phyloP scores from a whole-genome alignment of 2,888 invertebrate genomes.

The Oxytorus armatus region DNA sequence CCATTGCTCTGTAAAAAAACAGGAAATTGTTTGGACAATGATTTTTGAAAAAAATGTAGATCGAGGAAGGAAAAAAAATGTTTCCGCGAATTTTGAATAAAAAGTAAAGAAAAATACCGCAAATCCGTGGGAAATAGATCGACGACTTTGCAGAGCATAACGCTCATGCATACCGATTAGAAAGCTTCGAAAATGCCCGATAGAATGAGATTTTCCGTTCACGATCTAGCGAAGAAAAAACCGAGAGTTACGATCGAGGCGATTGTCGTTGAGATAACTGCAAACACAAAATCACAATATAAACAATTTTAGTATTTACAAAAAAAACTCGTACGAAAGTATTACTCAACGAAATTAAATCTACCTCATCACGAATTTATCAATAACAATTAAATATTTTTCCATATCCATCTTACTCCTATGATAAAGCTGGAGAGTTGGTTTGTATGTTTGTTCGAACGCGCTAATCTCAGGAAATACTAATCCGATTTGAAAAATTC shows the following conservation, averaged over 20 bases:
- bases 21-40: neutral
- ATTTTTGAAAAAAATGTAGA: neutral
- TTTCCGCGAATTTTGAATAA: too few species aligned
- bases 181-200: slow-evolving; percentile 92
- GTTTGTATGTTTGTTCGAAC: too few species aligned
- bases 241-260: slow-evolving; percentile 90
- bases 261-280: slow-evolving; percentile 90
- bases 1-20: slow-evolving; percentile 88
- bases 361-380: too few species aligned
- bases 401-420: too few species aligned
- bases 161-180: slow-evolving; percentile 91
- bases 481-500: too few species aligned
- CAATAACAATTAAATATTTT: too few species aligned
- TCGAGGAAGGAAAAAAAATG: too few species aligned
- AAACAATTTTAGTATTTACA: neutral
- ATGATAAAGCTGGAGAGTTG: too few species aligned
- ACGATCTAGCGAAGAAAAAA: slow-evolving; percentile 90
- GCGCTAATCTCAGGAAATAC: too few species aligned
- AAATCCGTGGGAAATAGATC: slow-evolving; percentile 93
- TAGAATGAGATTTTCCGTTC: slow-evolving; percentile 90
- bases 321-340: neutral
- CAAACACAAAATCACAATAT: slow-evolving; percentile 71
- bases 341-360: too few species aligned
- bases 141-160: slow-evolving; percentile 91
- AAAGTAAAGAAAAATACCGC: slow-evolving; percentile 83